Base-by-base conservation (phyloP, 2,797 vertebrate species). In the Spondyliosoma cantharus region DNA sequence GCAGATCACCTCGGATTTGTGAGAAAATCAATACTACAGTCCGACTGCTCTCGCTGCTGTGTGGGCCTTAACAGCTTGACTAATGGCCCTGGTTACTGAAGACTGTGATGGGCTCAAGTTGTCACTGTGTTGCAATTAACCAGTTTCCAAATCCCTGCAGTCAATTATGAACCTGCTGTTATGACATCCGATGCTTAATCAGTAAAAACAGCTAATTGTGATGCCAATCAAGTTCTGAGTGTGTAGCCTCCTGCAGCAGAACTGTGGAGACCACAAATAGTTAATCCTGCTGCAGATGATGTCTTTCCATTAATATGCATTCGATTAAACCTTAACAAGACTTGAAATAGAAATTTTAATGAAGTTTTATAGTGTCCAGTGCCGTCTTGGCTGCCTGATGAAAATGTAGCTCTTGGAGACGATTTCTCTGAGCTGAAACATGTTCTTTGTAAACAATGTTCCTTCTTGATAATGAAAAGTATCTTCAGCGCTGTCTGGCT, bases 1-100 rank as follows among this genome's bases (percentile, higher is more conserved):
- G 89, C 89, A 91, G 92, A 92, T 93, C 88, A 90, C 88, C 83
- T 86, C 56, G 70, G 87, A 90, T 93, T 91, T 92, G 90, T 85
- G 83, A 87, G 81, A 72, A 90, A 92, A 93, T 94, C 92, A 89
- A 93, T 94, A 91, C 70, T 57, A 66, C 80, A 91, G 86, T 60
- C 84, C 60, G 74, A 76, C 78, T 76, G 71, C 75, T 84, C 78
- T 80, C 82, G 84, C 73, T 78, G 83, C 83, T 76, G 86, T 82
- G 79, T 88, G 85, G 81, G 74, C 77, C 72, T 71, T 78, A 90
- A 82, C 57, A 3, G 66, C 76, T 81, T 87, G 81, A 91, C 78
- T 89, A 90, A 92, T 90, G 84, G 86, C 62, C 14, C 46, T 77
- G 83, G 83, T 77, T 88, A 89, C 58, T 89, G 78, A 87, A 77